A percentile compares a stretch with the other conserved stretches of the same genome.
These are phyloP conservation scores for Polyergus mexicanus DNA, from an alignment of 1,140 invertebrate genomes.

Conservation along the genomic window DNA sequence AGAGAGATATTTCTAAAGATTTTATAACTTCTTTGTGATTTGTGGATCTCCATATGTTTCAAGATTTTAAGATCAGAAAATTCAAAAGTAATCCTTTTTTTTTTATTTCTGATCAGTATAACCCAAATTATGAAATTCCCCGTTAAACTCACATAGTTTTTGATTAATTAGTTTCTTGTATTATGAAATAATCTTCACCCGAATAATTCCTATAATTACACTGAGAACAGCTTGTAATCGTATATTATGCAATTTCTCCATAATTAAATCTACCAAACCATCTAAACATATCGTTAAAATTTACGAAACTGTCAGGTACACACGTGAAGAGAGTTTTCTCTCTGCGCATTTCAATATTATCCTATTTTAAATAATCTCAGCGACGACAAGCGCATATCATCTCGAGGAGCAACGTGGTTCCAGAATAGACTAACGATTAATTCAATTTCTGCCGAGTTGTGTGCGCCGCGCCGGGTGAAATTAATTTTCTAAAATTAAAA, in stretches of 20 bases:
- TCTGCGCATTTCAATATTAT: background rate
- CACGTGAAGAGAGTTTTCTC: background rate
- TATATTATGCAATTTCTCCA: background rate
- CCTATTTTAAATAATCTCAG: conserved; percentile 24
- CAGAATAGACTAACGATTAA: conserved; percentile 41
- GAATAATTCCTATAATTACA: conserved; percentile 14
- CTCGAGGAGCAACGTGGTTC: background rate
- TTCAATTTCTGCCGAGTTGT: conserved; percentile 9
- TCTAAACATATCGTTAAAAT: conserved; percentile 23
- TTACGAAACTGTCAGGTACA: conserved; percentile 2
- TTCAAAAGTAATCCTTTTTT: conserved; percentile 14
- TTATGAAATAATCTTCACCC: background rate
- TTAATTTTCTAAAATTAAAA: conserved; percentile 55
- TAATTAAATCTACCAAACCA: conserved; percentile 19
- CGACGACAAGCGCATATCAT: background rate
- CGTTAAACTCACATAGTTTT: background rate
- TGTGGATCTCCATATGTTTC: background rate
- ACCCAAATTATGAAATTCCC: background rate
- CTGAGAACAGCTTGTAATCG: background rate
- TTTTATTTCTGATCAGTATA: background rate
- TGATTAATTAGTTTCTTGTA: background rate
- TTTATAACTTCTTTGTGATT: conserved; percentile 10
- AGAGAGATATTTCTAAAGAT: background rate
- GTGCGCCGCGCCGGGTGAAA: conserved; percentile 3
- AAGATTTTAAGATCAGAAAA: background rate